These are phyloP conservation scores for Pagetopsis macropterus DNA, from an alignment of 2,797 vertebrate species.

Conservation along the genomic window DNA sequence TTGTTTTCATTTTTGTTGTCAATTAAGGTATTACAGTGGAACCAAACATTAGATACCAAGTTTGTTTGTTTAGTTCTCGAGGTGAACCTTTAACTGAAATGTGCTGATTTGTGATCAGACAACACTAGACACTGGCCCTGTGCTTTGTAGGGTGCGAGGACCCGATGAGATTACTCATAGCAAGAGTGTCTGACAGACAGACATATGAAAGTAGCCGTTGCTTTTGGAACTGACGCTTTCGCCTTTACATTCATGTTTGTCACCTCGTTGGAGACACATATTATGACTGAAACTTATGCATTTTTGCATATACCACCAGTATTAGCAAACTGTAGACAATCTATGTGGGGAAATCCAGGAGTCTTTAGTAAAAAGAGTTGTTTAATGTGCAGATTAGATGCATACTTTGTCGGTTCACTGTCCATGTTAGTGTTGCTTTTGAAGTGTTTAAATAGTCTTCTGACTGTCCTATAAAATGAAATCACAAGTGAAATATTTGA, in stretches of 20 bases:
- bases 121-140: conserved; percentile 72
- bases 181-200: conserved; percentile 73
- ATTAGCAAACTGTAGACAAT: conserved; percentile 79
- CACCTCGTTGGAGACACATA: conserved; percentile 56
- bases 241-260: conserved; percentile 57
- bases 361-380: conserved; percentile 41
- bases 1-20: conserved; percentile 51
- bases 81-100: conserved; percentile 62
- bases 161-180: conserved; percentile 77
- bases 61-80: conserved; percentile 52
- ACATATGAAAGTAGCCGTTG: conserved; percentile 85
- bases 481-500: conserved; percentile 44
- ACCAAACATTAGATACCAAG: conserved; percentile 60
- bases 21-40: conserved; percentile 73
- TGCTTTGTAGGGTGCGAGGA: conserved; percentile 54
- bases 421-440: conserved; percentile 62
- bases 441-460: conserved; percentile 40
- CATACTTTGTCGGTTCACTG: conserved; percentile 67
- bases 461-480: conserved; percentile 32
- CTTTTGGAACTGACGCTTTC: conserved; percentile 77
- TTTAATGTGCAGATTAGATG: conserved; percentile 61
- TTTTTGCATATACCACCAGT: conserved; percentile 77
- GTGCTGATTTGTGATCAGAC: conserved; percentile 72
- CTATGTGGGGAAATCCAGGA: conserved; percentile 61
- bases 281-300: conserved; percentile 73